Percentiles rank a stretch among this genome's conserved stretches.
Evolutionary conservation across 2,113 vertebrate genomes (phyloP).

Genomic region (Balaenoptera acutorostrata): DNA sequence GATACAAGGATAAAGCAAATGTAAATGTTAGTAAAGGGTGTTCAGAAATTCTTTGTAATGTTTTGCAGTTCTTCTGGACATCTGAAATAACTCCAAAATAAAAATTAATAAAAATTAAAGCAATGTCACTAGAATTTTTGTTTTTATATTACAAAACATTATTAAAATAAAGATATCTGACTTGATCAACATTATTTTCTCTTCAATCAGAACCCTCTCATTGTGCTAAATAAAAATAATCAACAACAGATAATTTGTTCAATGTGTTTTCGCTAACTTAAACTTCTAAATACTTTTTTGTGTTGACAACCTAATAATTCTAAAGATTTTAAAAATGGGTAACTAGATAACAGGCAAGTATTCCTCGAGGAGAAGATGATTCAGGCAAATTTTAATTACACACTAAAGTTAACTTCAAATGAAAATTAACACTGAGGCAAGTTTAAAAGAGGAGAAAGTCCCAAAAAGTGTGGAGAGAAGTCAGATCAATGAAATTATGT

Average conservation of each 20-base stretch:
- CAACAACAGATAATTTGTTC: neutral
- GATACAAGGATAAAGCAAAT: neutral
- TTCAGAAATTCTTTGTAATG: neutral
- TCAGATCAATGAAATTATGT: neutral
- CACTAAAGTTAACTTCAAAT: neutral
- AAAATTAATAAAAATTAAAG: conserved; percentile 4
- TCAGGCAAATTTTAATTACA: neutral
- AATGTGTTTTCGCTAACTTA: neutral
- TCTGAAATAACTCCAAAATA: conserved; percentile 36
- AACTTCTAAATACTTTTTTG: conserved; percentile 18
- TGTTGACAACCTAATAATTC: neutral
- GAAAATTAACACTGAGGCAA: neutral
- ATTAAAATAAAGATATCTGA: conserved; percentile 12
- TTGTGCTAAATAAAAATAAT: conserved; percentile 29
- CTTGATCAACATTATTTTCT: neutral
- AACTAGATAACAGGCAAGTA: neutral
- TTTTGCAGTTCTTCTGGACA: neutral
- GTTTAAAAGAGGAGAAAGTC: neutral
- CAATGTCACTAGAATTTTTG: neutral
- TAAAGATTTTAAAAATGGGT: neutral
- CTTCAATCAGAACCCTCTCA: conserved; percentile 22
- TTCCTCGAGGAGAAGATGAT: neutral
- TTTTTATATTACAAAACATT: neutral
- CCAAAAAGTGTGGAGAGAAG: neutral
- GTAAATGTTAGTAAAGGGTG: neutral